Base-by-base conservation (phyloP, 2,888 invertebrate species). In the Phanerotoma sp. region DNA sequence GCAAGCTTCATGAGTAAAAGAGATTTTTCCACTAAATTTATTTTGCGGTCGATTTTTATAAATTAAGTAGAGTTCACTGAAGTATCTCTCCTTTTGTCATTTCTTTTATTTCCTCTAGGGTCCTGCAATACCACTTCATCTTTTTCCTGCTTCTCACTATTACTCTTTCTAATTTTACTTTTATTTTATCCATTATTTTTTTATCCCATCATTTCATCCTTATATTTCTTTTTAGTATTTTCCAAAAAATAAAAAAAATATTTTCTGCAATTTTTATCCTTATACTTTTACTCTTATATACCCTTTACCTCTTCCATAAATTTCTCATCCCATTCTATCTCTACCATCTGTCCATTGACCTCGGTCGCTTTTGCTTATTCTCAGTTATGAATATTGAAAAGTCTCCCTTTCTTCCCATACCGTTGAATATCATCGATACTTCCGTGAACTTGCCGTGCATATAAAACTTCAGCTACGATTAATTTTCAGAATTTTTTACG, bases 51-150 rank as follows among this genome's bases (percentile, higher is more conserved):
- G 52, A 48, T 49, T 49, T 53, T 48, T 16, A 44, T 49, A 57
- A 49, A 46, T 52, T 53, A 57, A 49, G 44, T 51, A 33, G 33
- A 52, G 48, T 48, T 38, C 52, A 52, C 56, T 52, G 56, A 53
- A 47, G 52, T 55, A 48, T 52, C 25, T 32, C 33, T 35, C 51
- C 50, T 45, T 25, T 9, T 25, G 25, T 25, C 25, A 25, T 7
- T 7, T 25, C 9, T 25, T 25, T 25, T 25, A 7, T 1, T 25
- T 25, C 25, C 25, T 2, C 25, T 25, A 25, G 25, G 25, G 3
- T 25, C 25, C 9, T 25, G 25, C 25, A 7, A 25, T n/a, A n/a
- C n/a, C n/a, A n/a, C n/a, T 10, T 21, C 28, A 30, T 44, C 16
- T 22, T 20, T 16, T 11, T 10, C 35, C 41, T 33, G n/a, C n/a